Conservation (phyloP, 2,113 vertebrate genomes). For the Erinaceus europaeus region DNA sequence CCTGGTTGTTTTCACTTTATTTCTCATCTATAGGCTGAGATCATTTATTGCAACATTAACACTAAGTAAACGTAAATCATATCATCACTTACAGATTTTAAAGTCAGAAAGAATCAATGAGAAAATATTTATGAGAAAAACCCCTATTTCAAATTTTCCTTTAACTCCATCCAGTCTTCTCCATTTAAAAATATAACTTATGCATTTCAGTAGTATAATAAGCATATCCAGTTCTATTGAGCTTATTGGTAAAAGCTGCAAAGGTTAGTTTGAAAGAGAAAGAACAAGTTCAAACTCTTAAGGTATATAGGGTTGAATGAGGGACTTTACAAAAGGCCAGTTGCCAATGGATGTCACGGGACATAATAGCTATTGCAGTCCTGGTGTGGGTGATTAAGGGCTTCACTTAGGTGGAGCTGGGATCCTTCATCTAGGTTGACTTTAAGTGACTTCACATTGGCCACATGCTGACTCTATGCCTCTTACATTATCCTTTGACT, state of each 20-base stretch:
- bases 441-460: background rate
- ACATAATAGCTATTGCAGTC: background rate
- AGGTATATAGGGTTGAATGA: background rate
- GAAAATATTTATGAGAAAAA: background rate
- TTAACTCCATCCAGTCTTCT: background rate
- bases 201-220: background rate
- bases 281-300: background rate
- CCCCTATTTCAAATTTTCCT: background rate
- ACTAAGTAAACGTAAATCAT: background rate
- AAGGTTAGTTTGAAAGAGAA: background rate
- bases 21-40: background rate
- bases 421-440: background rate
- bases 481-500: background rate
- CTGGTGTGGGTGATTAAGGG: background rate
- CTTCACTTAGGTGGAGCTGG: too few relatives aligned
- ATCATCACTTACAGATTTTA: background rate
- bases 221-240: background rate
- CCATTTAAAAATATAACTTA: background rate
- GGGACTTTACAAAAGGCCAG: background rate
- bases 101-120: background rate
- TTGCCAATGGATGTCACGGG: background rate
- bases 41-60: constrained; percentile 21
- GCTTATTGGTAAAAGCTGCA: background rate
- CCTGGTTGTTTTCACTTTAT: background rate
- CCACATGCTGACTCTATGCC: background rate